These are phyloP conservation scores for Vanessa tameamea DNA, from an alignment of 1,140 invertebrate genomes.

Conservation along the genomic window DNA sequence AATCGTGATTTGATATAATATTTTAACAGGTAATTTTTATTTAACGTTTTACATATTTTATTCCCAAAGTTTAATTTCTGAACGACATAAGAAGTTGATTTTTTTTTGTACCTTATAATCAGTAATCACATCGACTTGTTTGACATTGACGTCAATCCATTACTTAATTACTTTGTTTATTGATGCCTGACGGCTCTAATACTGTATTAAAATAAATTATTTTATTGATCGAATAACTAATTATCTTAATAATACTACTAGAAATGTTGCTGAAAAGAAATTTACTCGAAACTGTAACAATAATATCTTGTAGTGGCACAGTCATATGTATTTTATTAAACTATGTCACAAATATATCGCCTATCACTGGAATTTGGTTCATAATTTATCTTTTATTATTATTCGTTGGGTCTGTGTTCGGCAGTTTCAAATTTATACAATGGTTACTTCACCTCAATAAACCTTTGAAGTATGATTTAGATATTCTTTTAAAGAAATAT, in stretches of 20 bases:
- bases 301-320: conserved; percentile 54
- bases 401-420: conserved; percentile 59
- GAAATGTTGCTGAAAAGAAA: conserved; percentile 70
- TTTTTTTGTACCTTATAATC: no score
- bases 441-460: conserved; percentile 69
- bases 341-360: conserved; percentile 64
- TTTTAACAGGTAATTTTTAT: no score
- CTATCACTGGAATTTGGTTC: conserved; percentile 69
- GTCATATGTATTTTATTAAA: conserved; percentile 59
- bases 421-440: conserved; percentile 73
- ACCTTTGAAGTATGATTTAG: conserved; percentile 68
- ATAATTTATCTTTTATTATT: conserved; percentile 59
- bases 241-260: conserved; percentile 3
- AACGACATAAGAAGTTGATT: no score
- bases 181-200: neutral
- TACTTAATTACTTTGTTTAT: no score
- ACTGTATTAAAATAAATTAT: neutral
- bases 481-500: conserved; percentile 53
- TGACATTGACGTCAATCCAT: no score
- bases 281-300: conserved; percentile 57
- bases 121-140: no score
- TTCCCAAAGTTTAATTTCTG: no score
- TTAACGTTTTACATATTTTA: no score
- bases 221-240: conserved; percentile 9
- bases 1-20: no score